These are phyloP conservation scores for Drymonia ruficornis DNA, from an alignment of 2,888 invertebrate species.

Conservation along the genomic window DNA sequence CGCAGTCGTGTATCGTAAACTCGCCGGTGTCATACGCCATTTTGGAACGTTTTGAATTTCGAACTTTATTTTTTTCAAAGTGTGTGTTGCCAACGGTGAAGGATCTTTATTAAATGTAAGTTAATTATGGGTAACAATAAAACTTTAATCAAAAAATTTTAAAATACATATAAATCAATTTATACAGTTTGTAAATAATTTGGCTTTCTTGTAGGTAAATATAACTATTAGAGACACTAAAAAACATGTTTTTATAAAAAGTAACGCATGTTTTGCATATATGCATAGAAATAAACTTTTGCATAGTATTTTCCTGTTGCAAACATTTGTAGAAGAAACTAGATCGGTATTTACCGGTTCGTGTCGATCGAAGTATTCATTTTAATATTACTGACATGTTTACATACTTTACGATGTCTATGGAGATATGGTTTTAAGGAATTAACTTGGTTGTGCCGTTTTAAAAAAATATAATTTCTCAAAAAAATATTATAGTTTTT, in stretches of 20 bases:
- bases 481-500: no score
- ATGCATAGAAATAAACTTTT: background rate
- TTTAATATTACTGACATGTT: no score
- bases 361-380: background rate
- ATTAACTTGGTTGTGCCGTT: no score
- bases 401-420: no score
- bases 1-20: constrained; percentile 70
- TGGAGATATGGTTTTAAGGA: no score
- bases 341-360: constrained; percentile 12
- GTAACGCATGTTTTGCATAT: background rate
- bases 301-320: constrained; percentile 8
- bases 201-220: no score
- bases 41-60: constrained; percentile 50
- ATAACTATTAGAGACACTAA: no score
- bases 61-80: constrained; percentile 43
- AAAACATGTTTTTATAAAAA: background rate
- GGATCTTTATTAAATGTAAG: constrained; percentile 44
- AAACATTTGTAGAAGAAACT: constrained; percentile 13
- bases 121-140: constrained; percentile 16
- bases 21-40: constrained; percentile 48
- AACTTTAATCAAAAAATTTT: no score
- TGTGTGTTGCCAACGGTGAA: constrained; percentile 64
- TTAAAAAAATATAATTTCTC: no score
- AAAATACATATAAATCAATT: no score
- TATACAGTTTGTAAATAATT: no score